Conservation (phyloP, 2,113 vertebrate genomes). For the Callocephalon fimbriatum region DNA sequence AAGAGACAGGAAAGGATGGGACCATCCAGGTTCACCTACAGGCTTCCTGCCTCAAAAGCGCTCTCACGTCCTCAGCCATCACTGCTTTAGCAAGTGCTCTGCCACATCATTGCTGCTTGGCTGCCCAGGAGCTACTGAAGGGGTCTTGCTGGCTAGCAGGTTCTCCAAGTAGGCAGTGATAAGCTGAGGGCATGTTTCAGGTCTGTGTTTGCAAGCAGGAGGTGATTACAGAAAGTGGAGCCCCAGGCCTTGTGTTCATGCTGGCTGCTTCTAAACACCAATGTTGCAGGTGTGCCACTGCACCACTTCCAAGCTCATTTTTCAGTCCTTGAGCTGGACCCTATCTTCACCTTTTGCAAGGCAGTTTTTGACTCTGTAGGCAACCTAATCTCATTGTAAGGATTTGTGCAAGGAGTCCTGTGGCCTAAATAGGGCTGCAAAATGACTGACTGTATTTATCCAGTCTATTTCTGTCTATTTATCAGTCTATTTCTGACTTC, state of each 20-base stretch:
- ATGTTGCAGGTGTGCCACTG: background rate
- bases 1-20: background rate
- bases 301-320: background rate
- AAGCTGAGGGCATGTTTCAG: background rate
- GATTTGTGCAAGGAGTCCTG: background rate
- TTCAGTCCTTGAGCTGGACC: background rate
- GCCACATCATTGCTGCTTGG: background rate
- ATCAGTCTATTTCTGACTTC: background rate
- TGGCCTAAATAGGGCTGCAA: background rate
- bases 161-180: background rate
- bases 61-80: accelerated
- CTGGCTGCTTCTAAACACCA: background rate
- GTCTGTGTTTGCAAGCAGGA: background rate
- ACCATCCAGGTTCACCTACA: background rate
- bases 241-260: accelerated
- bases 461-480: background rate
- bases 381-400: background rate
- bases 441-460: background rate
- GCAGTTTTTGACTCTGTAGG: background rate
- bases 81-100: accelerated
- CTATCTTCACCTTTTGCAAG: background rate
- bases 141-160: background rate
- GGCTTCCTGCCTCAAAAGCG: background rate
- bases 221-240: background rate
- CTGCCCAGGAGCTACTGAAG: background rate